Evolutionary conservation across 2,888 invertebrate genomes (phyloP).

Genomic region (Heliconius ethilla): DNA sequence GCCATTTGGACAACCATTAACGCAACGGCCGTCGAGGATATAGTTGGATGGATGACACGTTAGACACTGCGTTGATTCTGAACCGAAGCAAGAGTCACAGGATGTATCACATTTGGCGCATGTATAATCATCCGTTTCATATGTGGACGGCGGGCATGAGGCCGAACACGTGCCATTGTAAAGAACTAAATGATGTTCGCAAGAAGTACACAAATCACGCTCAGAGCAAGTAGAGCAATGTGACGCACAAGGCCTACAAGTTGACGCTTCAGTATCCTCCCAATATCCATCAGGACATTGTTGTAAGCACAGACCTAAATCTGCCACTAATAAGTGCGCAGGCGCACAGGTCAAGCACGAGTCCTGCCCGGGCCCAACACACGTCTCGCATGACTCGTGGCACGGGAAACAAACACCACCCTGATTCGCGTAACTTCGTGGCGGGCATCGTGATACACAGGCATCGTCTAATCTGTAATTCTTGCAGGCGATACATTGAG

Average conservation of each 20-base stretch:
- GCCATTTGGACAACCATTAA: constrained; percentile 87
- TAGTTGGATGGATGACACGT: constrained; percentile 88
- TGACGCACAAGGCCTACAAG: constrained; percentile 92
- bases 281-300: constrained; percentile 95
- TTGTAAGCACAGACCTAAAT: constrained; percentile 92
- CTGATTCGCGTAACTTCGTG: constrained; percentile 90
- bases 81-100: constrained; percentile 91
- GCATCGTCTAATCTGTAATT: constrained; percentile 91
- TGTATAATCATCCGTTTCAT: constrained; percentile 93
- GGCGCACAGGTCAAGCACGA: constrained; percentile 93
- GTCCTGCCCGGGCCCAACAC: constrained; percentile 93
- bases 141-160: constrained; percentile 90
- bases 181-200: constrained; percentile 93
- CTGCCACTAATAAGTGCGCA: constrained; percentile 90
- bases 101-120: constrained; percentile 90
- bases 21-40: constrained; percentile 87
- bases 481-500: constrained; percentile 91
- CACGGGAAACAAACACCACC: constrained; percentile 92
- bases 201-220: constrained; percentile 91
- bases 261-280: constrained; percentile 88
- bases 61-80: constrained; percentile 89
- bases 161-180: constrained; percentile 91
- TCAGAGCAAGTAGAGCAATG: constrained; percentile 94
- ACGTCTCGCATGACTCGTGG: constrained; percentile 94
- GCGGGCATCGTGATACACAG: constrained; percentile 92